Conservation (phyloP, 2,888 invertebrate genomes). For the Phania funesta region DNA sequence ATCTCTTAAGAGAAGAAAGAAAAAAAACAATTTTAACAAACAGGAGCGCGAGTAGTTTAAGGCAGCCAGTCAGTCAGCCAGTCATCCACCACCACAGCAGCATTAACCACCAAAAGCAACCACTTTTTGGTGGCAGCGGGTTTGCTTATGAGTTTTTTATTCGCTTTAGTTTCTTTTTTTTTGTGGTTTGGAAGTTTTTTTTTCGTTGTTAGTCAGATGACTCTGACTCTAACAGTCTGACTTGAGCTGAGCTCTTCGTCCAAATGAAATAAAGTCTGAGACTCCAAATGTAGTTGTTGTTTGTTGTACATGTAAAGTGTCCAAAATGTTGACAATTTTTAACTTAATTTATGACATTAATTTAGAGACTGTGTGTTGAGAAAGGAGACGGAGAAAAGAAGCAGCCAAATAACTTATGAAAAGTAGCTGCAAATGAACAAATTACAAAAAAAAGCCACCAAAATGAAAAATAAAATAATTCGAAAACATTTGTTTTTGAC, state of each 20-base stretch:
- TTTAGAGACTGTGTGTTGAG: slow-evolving; percentile 69
- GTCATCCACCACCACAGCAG: slow-evolving; percentile 1
- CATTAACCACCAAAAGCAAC: slow-evolving; percentile 5
- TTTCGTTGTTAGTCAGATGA: background rate
- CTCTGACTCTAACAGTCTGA: background rate
- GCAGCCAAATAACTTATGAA: slow-evolving; percentile 40
- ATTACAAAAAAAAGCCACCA: slow-evolving; percentile 23
- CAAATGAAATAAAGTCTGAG: background rate
- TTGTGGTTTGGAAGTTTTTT: slow-evolving; percentile 16
- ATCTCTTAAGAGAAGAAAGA: slow-evolving; percentile 15
- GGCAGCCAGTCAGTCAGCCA: too few species aligned
- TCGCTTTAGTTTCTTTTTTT: background rate
- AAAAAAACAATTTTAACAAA: slow-evolving; percentile 3
- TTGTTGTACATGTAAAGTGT: slow-evolving; percentile 68
- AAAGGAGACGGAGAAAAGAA: slow-evolving; percentile 1
- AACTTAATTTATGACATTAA: slow-evolving; percentile 78
- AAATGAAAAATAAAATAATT: background rate
- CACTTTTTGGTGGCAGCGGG: slow-evolving; percentile 26
- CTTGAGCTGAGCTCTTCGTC: slow-evolving; percentile 28
- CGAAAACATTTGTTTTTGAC: slow-evolving; percentile 52
- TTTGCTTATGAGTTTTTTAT: slow-evolving; percentile 17
- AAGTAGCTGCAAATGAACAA: slow-evolving; percentile 59
- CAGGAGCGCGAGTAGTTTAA: slow-evolving; percentile 3
- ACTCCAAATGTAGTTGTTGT: slow-evolving; percentile 64
- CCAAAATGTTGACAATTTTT: slow-evolving; percentile 69